Evolutionary conservation across 2,797 vertebrate genomes (phyloP), one percentile per base, ranked within the genome.

Genomic region (Cuniculus paca): DNA sequence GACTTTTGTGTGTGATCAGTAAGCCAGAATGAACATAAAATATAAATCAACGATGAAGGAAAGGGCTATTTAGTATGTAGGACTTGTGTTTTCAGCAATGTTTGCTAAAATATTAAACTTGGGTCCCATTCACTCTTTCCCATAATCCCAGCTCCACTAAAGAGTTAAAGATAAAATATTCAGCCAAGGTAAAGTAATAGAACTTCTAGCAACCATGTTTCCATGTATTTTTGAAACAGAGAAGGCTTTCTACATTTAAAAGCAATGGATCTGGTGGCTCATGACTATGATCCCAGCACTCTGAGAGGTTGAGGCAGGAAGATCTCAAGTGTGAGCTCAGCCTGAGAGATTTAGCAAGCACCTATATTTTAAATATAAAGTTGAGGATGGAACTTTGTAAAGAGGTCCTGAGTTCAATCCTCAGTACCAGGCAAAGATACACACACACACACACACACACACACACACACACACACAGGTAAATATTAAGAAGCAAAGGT

Each of bases 31-130:
- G 50, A 81, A 34, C 12, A 72, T 10, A 39, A 50, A 36, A 28
- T 48, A 24, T 13, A 58, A 63, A 52, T 20, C n/a, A 60, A 42
- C 34, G 19, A 81, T 36, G 31, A 92, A 93, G 88, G 34, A 83
- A 70, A 81, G 36, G 1, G 24, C n/a, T 87, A 50, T 70, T 88
- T 16, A 84, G 6, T 26, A 52, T n/a, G 1, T 50, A 16, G 14
- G 50, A 8, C 26, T 84, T 77, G 77, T 34, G 28, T 68, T 88
- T 6, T 60, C 78, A 85, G 34, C 54, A 89, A 28, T 50, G 7
- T 84, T 88, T 56, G 28, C n/a, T 97, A 58, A 91, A 80, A 86
- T 80, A 70, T 84, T 90, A 65, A 93, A 68, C 45, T 65, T 56
- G 17, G 6, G 6, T 14, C 2, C 19, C n/a, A n/a, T n/a, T 34